Percentiles rank a stretch among this genome's conserved stretches.
Evolutionary conservation across 2,113 vertebrate species (phyloP).

Genomic region (Gallinago paraguaiae): DNA sequence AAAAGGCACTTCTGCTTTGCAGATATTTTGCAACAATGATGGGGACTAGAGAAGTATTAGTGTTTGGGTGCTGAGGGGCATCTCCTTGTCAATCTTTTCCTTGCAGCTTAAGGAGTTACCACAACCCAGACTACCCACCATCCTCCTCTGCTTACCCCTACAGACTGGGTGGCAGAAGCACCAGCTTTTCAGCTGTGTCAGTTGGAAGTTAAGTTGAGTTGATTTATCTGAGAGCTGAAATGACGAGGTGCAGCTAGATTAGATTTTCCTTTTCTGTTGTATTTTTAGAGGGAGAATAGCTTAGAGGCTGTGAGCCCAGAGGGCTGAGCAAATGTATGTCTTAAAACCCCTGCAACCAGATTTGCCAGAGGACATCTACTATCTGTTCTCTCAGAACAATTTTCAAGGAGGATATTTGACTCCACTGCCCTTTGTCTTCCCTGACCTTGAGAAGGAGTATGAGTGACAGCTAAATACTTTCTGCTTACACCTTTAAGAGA

Average conservation of each 20-base stretch:
- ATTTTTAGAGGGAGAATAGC: background rate
- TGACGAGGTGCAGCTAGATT: background rate
- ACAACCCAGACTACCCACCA: background rate
- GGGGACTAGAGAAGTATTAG: background rate
- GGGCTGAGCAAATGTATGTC: background rate
- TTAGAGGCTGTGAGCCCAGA: background rate
- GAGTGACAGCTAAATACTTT: background rate
- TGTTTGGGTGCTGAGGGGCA: background rate
- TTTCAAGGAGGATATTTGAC: background rate
- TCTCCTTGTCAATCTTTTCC: background rate
- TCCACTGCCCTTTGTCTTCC: background rate
- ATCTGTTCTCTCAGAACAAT: background rate
- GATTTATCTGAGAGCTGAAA: background rate
- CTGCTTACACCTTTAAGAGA: background rate
- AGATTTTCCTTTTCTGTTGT: background rate
- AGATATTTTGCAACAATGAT: background rate
- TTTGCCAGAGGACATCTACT: background rate
- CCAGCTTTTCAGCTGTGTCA: background rate
- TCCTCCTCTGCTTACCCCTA: background rate
- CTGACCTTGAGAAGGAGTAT: background rate
- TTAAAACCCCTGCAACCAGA: background rate
- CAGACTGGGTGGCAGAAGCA: background rate
- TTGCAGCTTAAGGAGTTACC: background rate
- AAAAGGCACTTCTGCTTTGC: background rate
- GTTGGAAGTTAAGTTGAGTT: background rate